These are phyloP conservation scores for Drosophila paranaensis DNA, from an alignment of 2,888 invertebrate species.

Conservation along the genomic window DNA sequence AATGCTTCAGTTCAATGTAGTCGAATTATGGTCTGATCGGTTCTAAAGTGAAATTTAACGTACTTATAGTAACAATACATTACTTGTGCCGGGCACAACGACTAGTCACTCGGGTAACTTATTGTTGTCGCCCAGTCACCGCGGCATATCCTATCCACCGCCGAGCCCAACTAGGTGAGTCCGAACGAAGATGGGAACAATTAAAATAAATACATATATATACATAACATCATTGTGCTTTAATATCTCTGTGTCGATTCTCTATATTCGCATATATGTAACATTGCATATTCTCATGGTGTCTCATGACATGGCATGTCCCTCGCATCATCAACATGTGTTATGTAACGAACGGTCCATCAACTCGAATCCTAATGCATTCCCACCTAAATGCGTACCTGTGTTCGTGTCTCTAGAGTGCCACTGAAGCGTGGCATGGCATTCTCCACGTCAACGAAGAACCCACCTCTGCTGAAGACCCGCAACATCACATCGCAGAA, in stretches of 20 bases:
- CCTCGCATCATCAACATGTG: slow-evolving; percentile 19
- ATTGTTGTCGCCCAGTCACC: slow-evolving; percentile 87
- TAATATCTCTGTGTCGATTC: slow-evolving; percentile 20
- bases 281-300: slow-evolving; percentile 37
- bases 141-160: slow-evolving; percentile 93
- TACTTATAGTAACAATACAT: slow-evolving; percentile 86
- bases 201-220: neutral
- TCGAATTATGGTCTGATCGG: slow-evolving; percentile 34
- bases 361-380: slow-evolving; percentile 22
- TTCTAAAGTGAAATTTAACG: slow-evolving; percentile 83
- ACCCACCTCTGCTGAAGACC: slow-evolving; percentile 93
- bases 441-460: slow-evolving; percentile 90
- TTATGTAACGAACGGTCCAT: slow-evolving; percentile 27
- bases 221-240: slow-evolving; percentile 19
- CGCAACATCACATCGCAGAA: slow-evolving; percentile 89
- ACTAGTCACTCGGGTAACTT: slow-evolving; percentile 84
- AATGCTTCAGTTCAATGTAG: slow-evolving; percentile 29
- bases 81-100: slow-evolving; percentile 86
- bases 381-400: slow-evolving; percentile 53
- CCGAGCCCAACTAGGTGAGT: slow-evolving; percentile 88
- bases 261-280: slow-evolving; percentile 20
- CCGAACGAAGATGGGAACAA: slow-evolving; percentile 21
- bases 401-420: slow-evolving; percentile 84
- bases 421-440: slow-evolving; percentile 89
- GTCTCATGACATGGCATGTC: slow-evolving; percentile 15